Evolutionary conservation across 2,113 vertebrate genomes (phyloP).

Genomic region (Sylvietta virens): DNA sequence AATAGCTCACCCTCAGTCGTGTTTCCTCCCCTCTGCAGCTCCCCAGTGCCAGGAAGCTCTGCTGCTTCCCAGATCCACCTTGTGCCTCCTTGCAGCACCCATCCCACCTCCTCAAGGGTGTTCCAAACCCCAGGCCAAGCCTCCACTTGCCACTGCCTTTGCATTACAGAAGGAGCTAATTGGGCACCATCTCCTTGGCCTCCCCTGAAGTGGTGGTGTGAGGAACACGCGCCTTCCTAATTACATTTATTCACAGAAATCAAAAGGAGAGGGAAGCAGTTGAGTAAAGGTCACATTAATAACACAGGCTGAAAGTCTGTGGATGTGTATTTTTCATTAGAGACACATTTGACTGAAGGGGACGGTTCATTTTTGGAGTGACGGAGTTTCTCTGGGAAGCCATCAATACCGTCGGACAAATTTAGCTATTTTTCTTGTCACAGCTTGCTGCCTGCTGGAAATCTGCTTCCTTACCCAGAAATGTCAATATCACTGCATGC

Average conservation of each 20-base stretch:
- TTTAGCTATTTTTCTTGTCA: slow-evolving; percentile 45
- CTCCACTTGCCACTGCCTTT: not conserved
- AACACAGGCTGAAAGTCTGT: slow-evolving; percentile 45
- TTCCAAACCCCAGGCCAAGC: not conserved
- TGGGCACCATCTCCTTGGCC: slow-evolving; percentile 46
- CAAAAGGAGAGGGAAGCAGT: slow-evolving; percentile 35
- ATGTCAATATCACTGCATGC: not conserved
- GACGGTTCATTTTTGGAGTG: not conserved
- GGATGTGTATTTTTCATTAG: slow-evolving; percentile 58
- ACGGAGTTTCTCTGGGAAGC: slow-evolving; percentile 22
- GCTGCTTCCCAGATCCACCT: rapidly evolving
- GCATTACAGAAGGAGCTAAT: slow-evolving; percentile 74
- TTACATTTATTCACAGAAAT: slow-evolving; percentile 59
- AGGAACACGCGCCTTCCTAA: slow-evolving; percentile 22
- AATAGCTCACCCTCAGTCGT: not conserved
- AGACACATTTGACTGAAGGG: slow-evolving; percentile 58
- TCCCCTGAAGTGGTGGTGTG: not conserved
- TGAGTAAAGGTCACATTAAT: slow-evolving; percentile 64
- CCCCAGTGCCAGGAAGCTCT: not conserved
- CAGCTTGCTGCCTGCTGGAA: slow-evolving; percentile 31
- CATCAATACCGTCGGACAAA: not conserved
- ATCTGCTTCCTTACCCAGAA: not conserved
- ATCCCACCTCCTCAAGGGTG: not conserved
- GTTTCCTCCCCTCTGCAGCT: not conserved
- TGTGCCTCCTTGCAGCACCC: not conserved